Evolutionary conservation across 1,140 invertebrate genomes (phyloP).

Genomic region (Calliphora vicina): DNA sequence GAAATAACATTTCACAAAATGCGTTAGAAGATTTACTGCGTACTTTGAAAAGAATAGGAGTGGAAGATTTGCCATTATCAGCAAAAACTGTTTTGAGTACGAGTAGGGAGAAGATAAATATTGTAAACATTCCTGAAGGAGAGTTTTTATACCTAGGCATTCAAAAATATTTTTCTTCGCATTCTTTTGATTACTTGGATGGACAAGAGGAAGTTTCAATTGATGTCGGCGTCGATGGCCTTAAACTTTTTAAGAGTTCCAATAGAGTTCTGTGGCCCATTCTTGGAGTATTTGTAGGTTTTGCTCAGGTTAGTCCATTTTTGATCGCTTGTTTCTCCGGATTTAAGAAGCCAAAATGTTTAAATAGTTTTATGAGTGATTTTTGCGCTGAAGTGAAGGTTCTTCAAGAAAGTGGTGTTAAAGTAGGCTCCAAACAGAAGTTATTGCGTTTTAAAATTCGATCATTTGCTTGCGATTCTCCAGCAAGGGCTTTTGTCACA

Average conservation of each 20-base stretch:
- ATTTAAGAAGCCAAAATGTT: no score
- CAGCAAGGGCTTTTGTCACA: background rate
- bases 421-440: background rate
- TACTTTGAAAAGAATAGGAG: background rate
- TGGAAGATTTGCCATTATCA: no score
- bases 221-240: conserved; percentile 9
- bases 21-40: background rate
- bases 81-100: background rate
- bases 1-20: conserved; percentile 14
- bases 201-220: background rate
- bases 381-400: background rate
- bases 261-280: conserved; percentile 9
- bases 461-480: no score
- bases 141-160: background rate
- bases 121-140: background rate
- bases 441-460: background rate
- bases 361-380: no score
- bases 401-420: background rate
- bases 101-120: background rate
- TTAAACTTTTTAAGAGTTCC: background rate
- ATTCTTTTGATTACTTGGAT: no score
- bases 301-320: no score
- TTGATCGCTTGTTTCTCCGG: background rate
- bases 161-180: background rate
- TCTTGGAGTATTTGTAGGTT: background rate